Evolutionary conservation across 2,888 invertebrate genomes (phyloP), one percentile per base, ranked within the genome.

Genomic region (Ceriagrion tenellum): DNA sequence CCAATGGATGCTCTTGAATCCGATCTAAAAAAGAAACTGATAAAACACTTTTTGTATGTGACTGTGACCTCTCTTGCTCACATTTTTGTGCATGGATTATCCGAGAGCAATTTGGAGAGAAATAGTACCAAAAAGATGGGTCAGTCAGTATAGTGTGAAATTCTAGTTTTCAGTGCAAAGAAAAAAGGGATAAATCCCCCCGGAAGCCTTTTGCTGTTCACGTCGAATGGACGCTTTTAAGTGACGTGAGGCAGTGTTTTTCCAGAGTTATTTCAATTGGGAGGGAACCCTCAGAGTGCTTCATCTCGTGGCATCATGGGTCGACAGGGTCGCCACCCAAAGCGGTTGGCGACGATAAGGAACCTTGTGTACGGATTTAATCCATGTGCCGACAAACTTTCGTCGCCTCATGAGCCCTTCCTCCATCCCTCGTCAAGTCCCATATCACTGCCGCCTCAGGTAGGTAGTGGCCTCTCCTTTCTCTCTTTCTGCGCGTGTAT

Each of bases 341-440:
- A 23, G 69, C 59, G 56, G 26, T 56, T 8, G 63, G 30, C 30
- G 26, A 56, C 59, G 91, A 91, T 91, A 91, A 91, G 91, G 91
- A 35, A 8, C 47, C 88, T 4, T 40, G 88, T 47, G 47, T 59
- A 35, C 91, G 35, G 91, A 63, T 63, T 40, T 91, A 91, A 91
- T 91, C 91, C 91, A 59, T 40, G 59, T 35, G 35, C 63, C 18
- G 91, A 18, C 63, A 59, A 91, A 91, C 91, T 59, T 91, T 63
- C 47, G 20, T 35, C 63, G 59, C 91, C n/a, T 23, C 63, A 63
- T 55, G 63, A 63, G 40, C 91, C 59, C 59, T 30, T 23, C 69
- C 69, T 69, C 69, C 59, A 63, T 35, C 90, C 56, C 56, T 90
- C 47, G 47, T 47, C 47, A 47, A 47, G 47, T 47, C 69, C 59